Percentiles rank a stretch among this genome's conserved stretches.
phyloP scores from a whole-genome alignment of 2,888 invertebrate genomes.

The Drosophila demipolita region DNA sequence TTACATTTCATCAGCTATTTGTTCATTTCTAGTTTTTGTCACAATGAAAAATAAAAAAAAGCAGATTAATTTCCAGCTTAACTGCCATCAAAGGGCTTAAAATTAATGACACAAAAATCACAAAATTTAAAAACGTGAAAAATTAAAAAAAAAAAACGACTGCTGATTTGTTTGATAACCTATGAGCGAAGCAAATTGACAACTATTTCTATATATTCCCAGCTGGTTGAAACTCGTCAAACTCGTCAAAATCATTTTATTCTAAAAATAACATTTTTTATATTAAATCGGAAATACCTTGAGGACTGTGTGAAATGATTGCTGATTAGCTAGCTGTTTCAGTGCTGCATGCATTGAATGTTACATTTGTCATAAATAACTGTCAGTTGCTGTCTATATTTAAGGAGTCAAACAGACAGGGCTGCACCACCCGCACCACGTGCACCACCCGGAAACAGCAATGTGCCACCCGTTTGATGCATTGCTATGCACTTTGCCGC shows the following conservation, averaged over 20 bases:
- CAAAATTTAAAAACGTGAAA: neutral
- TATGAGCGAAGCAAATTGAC: neutral
- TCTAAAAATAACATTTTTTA: neutral
- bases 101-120: neutral
- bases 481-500: constrained; percentile 71
- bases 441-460: constrained; percentile 5
- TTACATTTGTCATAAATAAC: constrained; percentile 49
- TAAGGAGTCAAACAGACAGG: constrained; percentile 17
- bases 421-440: constrained; percentile 17
- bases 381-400: constrained; percentile 44
- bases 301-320: neutral
- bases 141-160: neutral
- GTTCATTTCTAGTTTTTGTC: neutral
- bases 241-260: neutral
- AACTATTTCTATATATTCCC: neutral
- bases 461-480: constrained; percentile 70
- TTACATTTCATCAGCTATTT: neutral
- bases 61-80: neutral
- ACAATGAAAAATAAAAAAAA: neutral
- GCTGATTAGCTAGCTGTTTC: constrained; percentile 31
- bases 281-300: neutral
- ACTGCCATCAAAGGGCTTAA: neutral
- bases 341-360: constrained; percentile 18
- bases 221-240: neutral
- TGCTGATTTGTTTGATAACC: neutral